Conservation (phyloP, 2,797 vertebrate species). For the Benthosema pterotum region DNA sequence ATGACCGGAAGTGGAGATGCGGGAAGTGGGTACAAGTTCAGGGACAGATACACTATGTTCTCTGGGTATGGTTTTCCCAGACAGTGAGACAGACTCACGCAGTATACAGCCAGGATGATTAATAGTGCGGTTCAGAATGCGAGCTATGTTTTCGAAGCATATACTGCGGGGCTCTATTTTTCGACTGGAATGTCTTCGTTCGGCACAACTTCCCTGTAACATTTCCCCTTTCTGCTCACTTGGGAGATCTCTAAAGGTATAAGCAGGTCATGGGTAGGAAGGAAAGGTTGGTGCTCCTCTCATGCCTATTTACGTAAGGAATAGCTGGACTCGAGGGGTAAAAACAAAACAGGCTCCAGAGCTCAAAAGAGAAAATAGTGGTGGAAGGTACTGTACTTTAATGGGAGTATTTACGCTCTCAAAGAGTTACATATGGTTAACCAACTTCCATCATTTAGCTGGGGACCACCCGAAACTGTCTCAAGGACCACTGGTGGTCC, state of each 20-base stretch:
- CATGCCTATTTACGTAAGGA: slow-evolving; percentile 66
- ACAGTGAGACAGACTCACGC: neutral
- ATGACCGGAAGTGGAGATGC: slow-evolving; percentile 2
- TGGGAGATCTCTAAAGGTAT: slow-evolving; percentile 12
- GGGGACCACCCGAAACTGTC: no score
- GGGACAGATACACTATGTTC: neutral
- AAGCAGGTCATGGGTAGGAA: slow-evolving; percentile 54
- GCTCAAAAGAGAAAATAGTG: no score
- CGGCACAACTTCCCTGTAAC: neutral
- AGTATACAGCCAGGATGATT: slow-evolving; percentile 10
- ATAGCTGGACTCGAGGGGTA: slow-evolving; percentile 52
- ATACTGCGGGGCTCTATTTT: no score
- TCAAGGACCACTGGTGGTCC: no score
- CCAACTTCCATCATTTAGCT: no score
- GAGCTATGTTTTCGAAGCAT: slow-evolving; percentile 9
- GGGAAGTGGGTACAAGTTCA: slow-evolving; percentile 32
- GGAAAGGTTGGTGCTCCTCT: slow-evolving; percentile 38
- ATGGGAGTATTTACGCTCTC: no score
- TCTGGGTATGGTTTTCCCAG: no score
- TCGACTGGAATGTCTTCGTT: slow-evolving; percentile 5
- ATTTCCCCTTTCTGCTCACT: neutral
- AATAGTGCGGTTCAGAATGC: neutral
- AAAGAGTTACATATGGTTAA: no score
- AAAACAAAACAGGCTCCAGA: slow-evolving; percentile 64
- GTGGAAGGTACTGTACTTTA: no score